Percentiles rank a stretch among this genome's conserved stretches.
phyloP scores from a whole-genome alignment of 1,140 invertebrate genomes.

The Platyura marginata region DNA sequence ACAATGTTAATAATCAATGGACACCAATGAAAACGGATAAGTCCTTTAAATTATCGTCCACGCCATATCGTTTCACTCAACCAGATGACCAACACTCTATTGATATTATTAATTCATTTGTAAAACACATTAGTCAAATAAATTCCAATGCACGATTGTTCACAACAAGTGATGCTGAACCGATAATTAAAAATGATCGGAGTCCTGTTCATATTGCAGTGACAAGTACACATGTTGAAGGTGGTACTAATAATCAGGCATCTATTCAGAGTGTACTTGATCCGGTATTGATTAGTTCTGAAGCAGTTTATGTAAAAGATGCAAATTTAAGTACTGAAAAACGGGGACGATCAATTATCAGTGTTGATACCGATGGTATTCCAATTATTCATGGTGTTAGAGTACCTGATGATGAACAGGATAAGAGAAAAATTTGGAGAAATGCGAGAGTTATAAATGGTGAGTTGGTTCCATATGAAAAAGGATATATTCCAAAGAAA shows the following conservation, averaged over 20 bases:
- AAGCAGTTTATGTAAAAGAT: conserved; percentile 34
- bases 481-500: conserved; percentile 40
- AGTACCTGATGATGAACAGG: conserved; percentile 63
- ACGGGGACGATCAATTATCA: conserved; percentile 30
- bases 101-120: conserved; percentile 4
- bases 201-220: conserved; percentile 30
- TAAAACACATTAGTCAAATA: conserved; percentile 3
- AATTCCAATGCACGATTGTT: not conserved
- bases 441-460: conserved; percentile 74
- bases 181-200: conserved; percentile 30
- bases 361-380: conserved; percentile 47
- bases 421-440: conserved; percentile 58
- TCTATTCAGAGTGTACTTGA: conserved; percentile 34
- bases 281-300: conserved; percentile 44
- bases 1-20: not conserved
- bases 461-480: conserved; percentile 46
- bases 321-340: conserved; percentile 16
- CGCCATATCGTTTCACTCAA: conserved; percentile 2
- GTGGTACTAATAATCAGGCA: conserved; percentile 21
- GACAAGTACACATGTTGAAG: conserved; percentile 29
- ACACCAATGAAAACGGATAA: not conserved
- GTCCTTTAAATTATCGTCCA: not conserved
- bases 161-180: not conserved
- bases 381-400: conserved; percentile 61
- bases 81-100: conserved; percentile 1